Conservation (phyloP, 2,797 vertebrate species). For the Cossypha dichroa region DNA sequence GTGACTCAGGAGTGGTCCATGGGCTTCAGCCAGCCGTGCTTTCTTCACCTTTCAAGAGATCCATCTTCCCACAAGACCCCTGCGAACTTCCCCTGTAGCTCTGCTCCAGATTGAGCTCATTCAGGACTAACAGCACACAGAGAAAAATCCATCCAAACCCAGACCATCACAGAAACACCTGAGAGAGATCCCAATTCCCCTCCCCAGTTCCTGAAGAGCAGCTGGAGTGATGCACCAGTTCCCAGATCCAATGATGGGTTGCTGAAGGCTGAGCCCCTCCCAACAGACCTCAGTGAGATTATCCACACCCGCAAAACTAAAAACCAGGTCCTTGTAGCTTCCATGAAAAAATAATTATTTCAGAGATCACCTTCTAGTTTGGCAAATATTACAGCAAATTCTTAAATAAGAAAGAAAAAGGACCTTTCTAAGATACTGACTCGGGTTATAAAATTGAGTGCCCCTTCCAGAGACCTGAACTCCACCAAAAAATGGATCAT, state of each 20-base stretch:
- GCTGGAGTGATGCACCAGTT: accelerated
- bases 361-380: neutral
- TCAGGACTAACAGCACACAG: neutral
- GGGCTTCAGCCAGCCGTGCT: neutral
- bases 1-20: neutral
- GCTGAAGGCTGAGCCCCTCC: neutral
- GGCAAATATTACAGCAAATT: neutral
- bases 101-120: neutral
- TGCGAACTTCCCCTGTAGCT: neutral
- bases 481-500: accelerated
- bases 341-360: neutral
- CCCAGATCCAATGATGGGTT: neutral
- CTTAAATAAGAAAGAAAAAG: neutral
- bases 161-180: neutral
- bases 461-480: neutral
- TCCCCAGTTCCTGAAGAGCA: neutral
- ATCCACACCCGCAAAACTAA: neutral
- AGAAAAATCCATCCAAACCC: neutral
- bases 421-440: neutral
- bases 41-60: neutral
- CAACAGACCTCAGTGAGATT: neutral
- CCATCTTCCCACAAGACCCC: neutral
- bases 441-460: neutral
- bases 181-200: neutral
- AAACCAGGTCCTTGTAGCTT: neutral